Conservation (phyloP, 2,888 invertebrate genomes). For the Drosophila nr. medialis region DNA sequence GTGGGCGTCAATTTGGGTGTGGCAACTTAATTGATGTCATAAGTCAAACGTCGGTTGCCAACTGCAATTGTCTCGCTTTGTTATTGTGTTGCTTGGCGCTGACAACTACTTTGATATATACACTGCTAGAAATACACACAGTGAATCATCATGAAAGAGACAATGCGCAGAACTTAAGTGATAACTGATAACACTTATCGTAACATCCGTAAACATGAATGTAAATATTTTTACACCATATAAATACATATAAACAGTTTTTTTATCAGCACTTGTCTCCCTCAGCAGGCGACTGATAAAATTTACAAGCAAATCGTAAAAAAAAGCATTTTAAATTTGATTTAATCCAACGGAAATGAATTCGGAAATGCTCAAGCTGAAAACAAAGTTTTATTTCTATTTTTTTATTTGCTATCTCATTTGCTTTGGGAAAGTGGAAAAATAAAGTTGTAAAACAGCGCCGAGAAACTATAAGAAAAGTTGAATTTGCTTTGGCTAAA, state of each 20-base stretch:
- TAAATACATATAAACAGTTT: constrained; percentile 3
- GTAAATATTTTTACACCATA: not conserved
- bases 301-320: constrained; percentile 5
- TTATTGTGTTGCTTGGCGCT: not conserved
- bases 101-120: constrained; percentile 5
- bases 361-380: not conserved
- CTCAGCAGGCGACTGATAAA: constrained; percentile 7
- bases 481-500: not conserved
- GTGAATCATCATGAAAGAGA: constrained; percentile 13
- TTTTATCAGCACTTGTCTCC: constrained; percentile 19
- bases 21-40: constrained; percentile 46
- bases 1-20: not conserved
- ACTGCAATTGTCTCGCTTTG: constrained; percentile 21
- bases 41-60: constrained; percentile 40
- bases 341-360: constrained; percentile 10
- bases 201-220: not conserved
- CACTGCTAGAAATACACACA: constrained; percentile 13
- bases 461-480: not conserved
- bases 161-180: constrained; percentile 6
- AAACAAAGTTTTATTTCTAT: not conserved
- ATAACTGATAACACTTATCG: constrained; percentile 36
- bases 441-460: constrained; percentile 4
- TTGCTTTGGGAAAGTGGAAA: not conserved
- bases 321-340: not conserved
- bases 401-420: not conserved